Evolutionary conservation across 2,888 invertebrate genomes (phyloP), one percentile per base, ranked within the genome.

Genomic region (Heliconius aoede): DNA sequence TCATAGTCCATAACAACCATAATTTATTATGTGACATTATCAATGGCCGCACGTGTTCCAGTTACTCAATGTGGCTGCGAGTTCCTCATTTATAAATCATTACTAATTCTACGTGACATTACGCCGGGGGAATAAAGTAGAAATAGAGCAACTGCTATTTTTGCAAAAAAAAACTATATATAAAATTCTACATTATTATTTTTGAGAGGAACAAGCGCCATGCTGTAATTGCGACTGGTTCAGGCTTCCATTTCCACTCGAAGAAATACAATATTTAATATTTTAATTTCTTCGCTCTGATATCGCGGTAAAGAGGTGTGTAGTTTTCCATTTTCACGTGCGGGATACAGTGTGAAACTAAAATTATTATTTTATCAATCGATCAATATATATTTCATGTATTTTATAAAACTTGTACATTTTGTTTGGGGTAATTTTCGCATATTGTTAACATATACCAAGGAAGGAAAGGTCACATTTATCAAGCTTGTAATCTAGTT

Each of bases 71-170:
- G 46, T 30, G 55, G 76, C 61, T 78, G 58, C 30, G 61, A 78
- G 67, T 78, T 78, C 76, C 76, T 76, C 60, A 72, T 76, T 62
- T 73, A 60, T 75, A 78, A 75, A 76, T 74, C 67, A 73, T 60
- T 65, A 55, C 60, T 74, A 68, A 74, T 77, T 74, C n/a, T 21
- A 61, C 51, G 21, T 40, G 51, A 68, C 65, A 72, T 76, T 30
- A 68, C n/a, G n/a, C 46, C 72, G 24, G 24, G 64, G 58, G 40
- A 68, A 73, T 24, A 32, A 36, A 72, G 72, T 58, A 71, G 40
- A 46, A 46, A 46, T 68, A 28, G 46, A 40, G 9, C 28, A 68
- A 28, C 21, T 67, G 26, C 21, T 46, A 36, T 18, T 46, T 28
- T 71, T 58, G 71, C 24, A 55, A 32, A 24, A 24, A n/a, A 32